These are phyloP conservation scores for Dascillus cervinus DNA, from an alignment of 2,888 invertebrate species.

Conservation along the genomic window DNA sequence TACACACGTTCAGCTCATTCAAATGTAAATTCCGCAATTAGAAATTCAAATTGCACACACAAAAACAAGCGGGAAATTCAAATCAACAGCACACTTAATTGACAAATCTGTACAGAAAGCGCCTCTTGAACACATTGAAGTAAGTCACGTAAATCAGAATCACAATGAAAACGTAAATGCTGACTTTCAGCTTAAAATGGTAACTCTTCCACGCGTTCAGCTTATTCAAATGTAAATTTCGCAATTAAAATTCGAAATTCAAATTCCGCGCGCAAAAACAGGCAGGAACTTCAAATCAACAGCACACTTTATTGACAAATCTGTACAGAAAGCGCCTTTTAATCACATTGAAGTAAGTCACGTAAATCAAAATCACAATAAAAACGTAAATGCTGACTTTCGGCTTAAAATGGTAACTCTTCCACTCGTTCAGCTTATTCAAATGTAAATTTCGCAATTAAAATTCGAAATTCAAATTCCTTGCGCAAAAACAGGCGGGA, in stretches of 20 bases:
- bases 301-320: constrained; percentile 24
- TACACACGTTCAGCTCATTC: constrained; percentile 50
- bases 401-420: constrained; percentile 38
- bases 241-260: no score
- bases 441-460: constrained; percentile 50
- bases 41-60: no score
- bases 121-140: constrained; percentile 7
- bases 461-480: constrained; percentile 1
- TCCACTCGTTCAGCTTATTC: constrained; percentile 51
- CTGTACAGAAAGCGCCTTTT: constrained; percentile 25
- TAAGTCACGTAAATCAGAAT: constrained; percentile 20
- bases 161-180: constrained; percentile 23
- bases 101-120: constrained; percentile 7
- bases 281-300: constrained; percentile 2
- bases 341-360: constrained; percentile 26
- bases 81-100: constrained; percentile 22
- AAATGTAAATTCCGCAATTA: constrained; percentile 30
- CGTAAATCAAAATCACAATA: constrained; percentile 20
- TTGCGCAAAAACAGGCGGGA: no score
- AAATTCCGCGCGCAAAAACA: no score
- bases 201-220: constrained; percentile 48
- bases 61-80: no score
- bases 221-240: constrained; percentile 39
- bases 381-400: constrained; percentile 27
- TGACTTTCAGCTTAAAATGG: constrained; percentile 34